Evolutionary conservation across 2,888 invertebrate species (phyloP).

Genomic region (Pandemis corylana): DNA sequence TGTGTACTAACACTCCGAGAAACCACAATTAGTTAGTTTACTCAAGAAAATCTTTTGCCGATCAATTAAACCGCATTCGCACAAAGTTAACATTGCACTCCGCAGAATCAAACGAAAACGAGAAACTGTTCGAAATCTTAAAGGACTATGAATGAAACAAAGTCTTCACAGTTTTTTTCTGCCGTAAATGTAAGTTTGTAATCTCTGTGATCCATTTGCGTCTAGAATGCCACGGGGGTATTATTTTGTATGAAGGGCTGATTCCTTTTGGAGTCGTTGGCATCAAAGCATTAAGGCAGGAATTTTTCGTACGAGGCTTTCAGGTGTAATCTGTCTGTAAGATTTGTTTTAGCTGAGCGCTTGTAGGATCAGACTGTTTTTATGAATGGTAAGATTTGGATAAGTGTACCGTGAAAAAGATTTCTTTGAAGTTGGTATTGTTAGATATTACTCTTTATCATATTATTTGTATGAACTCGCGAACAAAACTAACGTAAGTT

Average conservation of each 20-base stretch:
- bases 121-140: neutral
- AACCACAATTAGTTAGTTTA: slow-evolving; percentile 25
- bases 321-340: slow-evolving; percentile 19
- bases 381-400: slow-evolving; percentile 9
- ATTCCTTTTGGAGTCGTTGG: neutral
- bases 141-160: neutral
- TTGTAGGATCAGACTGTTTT: slow-evolving; percentile 18
- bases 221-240: neutral
- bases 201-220: slow-evolving; percentile 26
- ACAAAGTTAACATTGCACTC: neutral
- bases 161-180: neutral
- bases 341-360: slow-evolving; percentile 13
- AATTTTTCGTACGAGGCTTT: slow-evolving; percentile 17
- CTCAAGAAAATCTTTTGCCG: slow-evolving; percentile 27
- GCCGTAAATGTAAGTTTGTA: slow-evolving; percentile 19
- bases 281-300: neutral
- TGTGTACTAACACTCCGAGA: neutral
- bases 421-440: slow-evolving; percentile 4
- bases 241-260: neutral
- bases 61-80: slow-evolving; percentile 27
- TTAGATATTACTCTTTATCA: neutral
- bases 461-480: neutral
- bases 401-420: slow-evolving; percentile 9
- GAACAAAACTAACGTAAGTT: neutral
- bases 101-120: neutral